Base-by-base conservation (phyloP, 2,797 vertebrate genomes). In the Neopelma chrysocephalum region DNA sequence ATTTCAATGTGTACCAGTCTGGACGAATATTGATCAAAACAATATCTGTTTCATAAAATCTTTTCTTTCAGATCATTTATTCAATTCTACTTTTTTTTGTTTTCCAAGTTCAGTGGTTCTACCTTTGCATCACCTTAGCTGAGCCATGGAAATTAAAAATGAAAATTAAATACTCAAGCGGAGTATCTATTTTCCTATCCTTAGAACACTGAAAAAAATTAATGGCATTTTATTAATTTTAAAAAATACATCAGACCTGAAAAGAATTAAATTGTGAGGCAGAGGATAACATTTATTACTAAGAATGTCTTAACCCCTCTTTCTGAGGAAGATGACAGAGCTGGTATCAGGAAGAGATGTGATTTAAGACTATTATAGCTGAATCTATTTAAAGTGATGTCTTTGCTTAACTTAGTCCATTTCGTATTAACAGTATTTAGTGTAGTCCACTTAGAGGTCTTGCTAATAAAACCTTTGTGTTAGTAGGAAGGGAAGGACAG, bases 21-120 rank as follows among this genome's bases (percentile, higher is more conserved):
- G 13, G 32, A 48, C 42, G 16, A 53, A 26, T 65, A 86, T 26
- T 36, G 42, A 36, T 61, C 25, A 40, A 76, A 79, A 75, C 1
- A 72, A 7, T 9, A 42, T 14, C 15, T 47, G 7, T 16, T 42
- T 75, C 26, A 60, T 11, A 13, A 29, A 25, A 14, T 25, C 10
- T 61, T 77, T 69, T 65, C 38, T 45, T 72, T 72, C 22, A 36
- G 20, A 16, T 53, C 3, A 57, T 8, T 62, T 62, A 20, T n/a
- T 38, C 2, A 4, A 3, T 42, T 82, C 7, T 45, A 0, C 22
- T 40, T 57, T 61, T 29, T 32, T 15, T 32, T 1, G 2, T 29
- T 65, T 89, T 83, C 13, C 3, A 2, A 10, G 29, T 78, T 45
- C 11, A 38, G 0, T 47, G 20, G 6, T 27, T 77, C 71, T 53